phyloP scores from a whole-genome alignment of 2,888 invertebrate species.

The Catocala nupta region DNA sequence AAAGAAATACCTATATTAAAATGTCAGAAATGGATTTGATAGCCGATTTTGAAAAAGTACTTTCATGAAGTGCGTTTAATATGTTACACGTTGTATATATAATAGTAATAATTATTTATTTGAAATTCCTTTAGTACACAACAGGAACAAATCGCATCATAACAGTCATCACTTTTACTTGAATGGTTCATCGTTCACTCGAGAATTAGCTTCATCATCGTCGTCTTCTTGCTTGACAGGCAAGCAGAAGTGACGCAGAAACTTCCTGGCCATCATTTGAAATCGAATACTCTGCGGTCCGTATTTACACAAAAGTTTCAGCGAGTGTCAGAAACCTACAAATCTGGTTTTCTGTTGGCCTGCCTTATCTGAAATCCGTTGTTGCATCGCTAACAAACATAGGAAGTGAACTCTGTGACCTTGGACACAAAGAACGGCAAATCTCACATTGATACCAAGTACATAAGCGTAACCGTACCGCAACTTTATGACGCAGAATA shows the following conservation, averaged over 20 bases:
- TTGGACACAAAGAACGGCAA: neutral
- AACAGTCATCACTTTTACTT: no score
- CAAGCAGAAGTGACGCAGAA: neutral
- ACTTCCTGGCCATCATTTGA: neutral
- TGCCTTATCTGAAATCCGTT: constrained; percentile 10
- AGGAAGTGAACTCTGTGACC: neutral
- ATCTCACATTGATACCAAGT: neutral
- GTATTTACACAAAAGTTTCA: neutral
- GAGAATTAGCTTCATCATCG: neutral
- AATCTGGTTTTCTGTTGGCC: no score
- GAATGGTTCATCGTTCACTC: neutral
- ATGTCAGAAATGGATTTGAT: no score
- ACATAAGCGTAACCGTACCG: neutral
- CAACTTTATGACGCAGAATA: constrained; percentile 3
- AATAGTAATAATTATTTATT: no score
- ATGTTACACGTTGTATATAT: no score
- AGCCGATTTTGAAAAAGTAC: no score
- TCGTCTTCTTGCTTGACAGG: neutral
- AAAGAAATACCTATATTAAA: no score
- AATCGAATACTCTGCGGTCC: neutral
- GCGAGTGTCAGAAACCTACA: constrained; percentile 8
- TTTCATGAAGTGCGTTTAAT: no score
- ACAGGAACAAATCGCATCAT: no score
- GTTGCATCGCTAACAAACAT: constrained; percentile 6
- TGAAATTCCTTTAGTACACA: no score